Conservation (phyloP, 2,113 vertebrate species). For the Collichthys lucidus region DNA sequence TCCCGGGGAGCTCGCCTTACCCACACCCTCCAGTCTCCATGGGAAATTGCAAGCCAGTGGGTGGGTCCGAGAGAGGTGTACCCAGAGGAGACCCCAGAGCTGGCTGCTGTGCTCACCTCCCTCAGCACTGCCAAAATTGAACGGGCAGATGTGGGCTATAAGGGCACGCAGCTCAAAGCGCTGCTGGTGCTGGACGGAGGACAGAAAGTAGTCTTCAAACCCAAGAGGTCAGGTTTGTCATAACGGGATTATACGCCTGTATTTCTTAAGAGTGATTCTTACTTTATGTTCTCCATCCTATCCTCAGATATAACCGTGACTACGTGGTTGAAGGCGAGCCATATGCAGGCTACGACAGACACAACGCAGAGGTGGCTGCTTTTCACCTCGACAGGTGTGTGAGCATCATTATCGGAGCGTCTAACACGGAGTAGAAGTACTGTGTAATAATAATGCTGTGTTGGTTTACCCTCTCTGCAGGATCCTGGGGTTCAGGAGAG, state of each 20-base stretch:
- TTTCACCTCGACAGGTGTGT: constrained; percentile 97
- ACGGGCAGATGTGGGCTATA: constrained; percentile 96
- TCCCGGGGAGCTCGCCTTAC: constrained; percentile 91
- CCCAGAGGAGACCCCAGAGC: constrained; percentile 95
- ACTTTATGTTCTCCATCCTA: not conserved
- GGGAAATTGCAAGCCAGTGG: constrained; percentile 98
- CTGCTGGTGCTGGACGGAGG: constrained; percentile 95
- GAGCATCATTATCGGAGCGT: not conserved
- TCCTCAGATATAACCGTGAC: constrained; percentile 91
- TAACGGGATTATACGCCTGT: rapidly evolving
- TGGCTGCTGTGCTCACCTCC: constrained; percentile 93
- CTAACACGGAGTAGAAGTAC: not conserved
- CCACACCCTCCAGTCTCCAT: constrained; percentile 96
- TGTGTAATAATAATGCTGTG: not conserved
- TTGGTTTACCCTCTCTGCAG: constrained; percentile 70
- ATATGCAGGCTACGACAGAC: constrained; percentile 95
- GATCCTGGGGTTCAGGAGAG: constrained; percentile 96
- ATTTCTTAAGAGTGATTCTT: not conserved
- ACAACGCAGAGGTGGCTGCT: constrained; percentile 97
- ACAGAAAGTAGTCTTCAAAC: constrained; percentile 99
- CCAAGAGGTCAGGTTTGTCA: constrained; percentile 88
- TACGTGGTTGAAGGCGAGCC: constrained; percentile 96
- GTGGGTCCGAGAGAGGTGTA: constrained; percentile 98
- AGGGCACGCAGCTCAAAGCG: constrained; percentile 97
- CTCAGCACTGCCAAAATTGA: constrained; percentile 91